These are phyloP conservation scores for Numida meleagris DNA, from an alignment of 2,113 vertebrate genomes.

Conservation along the genomic window DNA sequence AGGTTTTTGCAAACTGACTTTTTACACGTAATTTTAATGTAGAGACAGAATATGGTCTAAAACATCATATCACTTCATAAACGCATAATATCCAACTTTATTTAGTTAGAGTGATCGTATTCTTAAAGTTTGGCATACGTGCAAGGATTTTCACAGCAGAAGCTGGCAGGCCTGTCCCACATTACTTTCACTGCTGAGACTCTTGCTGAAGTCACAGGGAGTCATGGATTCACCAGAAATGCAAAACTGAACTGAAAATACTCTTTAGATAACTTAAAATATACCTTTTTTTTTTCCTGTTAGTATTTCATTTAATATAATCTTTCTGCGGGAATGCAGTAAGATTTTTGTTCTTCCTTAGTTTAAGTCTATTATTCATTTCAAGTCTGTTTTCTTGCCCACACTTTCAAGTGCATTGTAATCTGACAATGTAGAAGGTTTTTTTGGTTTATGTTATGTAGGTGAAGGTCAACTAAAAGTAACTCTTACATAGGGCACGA, in stretches of 20 bases:
- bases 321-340: neutral
- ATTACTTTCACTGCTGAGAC: neutral
- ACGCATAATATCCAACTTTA: neutral
- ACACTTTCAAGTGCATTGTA: slow-evolving; percentile 22
- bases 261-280: slow-evolving; percentile 23
- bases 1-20: neutral
- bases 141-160: neutral
- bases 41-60: neutral
- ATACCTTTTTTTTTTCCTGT: neutral
- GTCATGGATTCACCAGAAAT: neutral
- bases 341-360: neutral
- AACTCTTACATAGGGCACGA: neutral
- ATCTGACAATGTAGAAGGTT: slow-evolving; percentile 19
- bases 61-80: neutral
- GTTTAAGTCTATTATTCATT: slow-evolving; percentile 37
- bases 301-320: neutral
- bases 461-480: slow-evolving; percentile 42
- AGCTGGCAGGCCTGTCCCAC: neutral
- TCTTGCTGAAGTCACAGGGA: neutral
- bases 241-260: neutral
- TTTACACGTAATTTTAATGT: neutral
- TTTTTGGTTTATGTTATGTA: neutral
- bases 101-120: neutral
- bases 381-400: slow-evolving; percentile 43
- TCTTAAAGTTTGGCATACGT: neutral